phyloP scores from a whole-genome alignment of 1,140 invertebrate species.

The Lasaia peninsularis region DNA sequence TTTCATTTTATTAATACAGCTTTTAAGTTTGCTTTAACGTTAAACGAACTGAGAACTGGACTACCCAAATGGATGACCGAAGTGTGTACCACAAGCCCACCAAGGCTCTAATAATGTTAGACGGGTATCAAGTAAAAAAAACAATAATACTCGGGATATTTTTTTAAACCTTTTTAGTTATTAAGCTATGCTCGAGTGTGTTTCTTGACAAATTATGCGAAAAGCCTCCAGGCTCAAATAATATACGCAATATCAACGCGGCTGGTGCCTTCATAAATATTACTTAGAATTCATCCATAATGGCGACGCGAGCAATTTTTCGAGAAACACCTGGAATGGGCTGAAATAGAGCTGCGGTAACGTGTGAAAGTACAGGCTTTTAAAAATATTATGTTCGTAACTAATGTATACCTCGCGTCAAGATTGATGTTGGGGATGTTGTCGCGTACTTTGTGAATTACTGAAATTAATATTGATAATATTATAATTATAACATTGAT shows the following conservation, averaged over 20 bases:
- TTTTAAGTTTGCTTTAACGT: too few species aligned
- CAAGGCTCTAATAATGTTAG: too few species aligned
- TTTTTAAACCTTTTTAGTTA: background rate
- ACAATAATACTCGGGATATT: too few species aligned
- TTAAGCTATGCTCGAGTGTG: background rate
- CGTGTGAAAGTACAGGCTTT: conserved; percentile 15
- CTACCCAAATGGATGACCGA: too few species aligned
- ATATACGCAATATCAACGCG: conserved; percentile 16
- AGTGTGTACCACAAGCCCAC: too few species aligned
- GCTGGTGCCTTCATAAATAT: conserved; percentile 21
- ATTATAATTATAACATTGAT: too few species aligned
- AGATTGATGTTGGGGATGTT: conserved; percentile 11
- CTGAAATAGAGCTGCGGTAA: conserved; percentile 6
- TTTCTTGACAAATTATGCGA: conserved; percentile 10
- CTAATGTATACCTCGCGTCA: conserved; percentile 21
- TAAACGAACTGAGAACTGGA: too few species aligned
- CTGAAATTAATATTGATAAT: too few species aligned
- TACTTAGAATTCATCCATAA: conserved; percentile 19
- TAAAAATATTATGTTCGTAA: conserved; percentile 20
- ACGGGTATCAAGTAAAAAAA: too few species aligned
- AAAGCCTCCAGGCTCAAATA: conserved; percentile 12
- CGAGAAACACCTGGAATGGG: conserved; percentile 12
- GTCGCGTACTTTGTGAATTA: background rate
- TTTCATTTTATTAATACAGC: too few species aligned
- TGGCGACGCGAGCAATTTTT: conserved; percentile 15